These are phyloP conservation scores for Phrynosoma blainvillii DNA, from an alignment of 2,113 vertebrate genomes.

Conservation along the genomic window DNA sequence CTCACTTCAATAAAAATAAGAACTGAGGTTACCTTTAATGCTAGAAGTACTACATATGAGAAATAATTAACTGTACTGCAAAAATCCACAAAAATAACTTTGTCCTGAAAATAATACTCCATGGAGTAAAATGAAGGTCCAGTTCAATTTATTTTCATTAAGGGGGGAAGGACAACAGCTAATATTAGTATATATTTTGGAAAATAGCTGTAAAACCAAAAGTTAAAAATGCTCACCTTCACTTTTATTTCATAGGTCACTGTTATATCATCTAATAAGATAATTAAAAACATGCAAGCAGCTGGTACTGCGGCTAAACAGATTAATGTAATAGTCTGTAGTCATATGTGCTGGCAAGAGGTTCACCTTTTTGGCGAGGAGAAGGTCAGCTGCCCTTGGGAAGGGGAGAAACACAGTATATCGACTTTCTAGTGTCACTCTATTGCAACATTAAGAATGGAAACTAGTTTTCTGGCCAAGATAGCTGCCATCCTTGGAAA, in stretches of 20 bases:
- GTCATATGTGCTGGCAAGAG: constrained; percentile 85
- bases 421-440: constrained; percentile 50
- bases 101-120: constrained; percentile 63
- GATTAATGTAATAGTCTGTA: constrained; percentile 86
- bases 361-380: constrained; percentile 80
- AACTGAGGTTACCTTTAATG: neutral
- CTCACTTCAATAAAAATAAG: neutral
- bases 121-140: constrained; percentile 65
- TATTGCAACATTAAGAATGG: constrained; percentile 51
- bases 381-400: constrained; percentile 85
- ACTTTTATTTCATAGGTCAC: constrained; percentile 86
- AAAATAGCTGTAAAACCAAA: constrained; percentile 76
- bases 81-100: constrained; percentile 47
- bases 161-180: constrained; percentile 73
- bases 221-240: constrained; percentile 84
- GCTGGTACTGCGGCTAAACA: constrained; percentile 85
- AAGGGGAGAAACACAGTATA: constrained; percentile 69
- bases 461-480: constrained; percentile 41
- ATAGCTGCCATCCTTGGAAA: constrained; percentile 33
- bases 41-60: constrained; percentile 39
- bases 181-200: constrained; percentile 77
- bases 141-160: constrained; percentile 68
- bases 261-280: constrained; percentile 84
- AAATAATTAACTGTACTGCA: constrained; percentile 62
- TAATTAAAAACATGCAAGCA: constrained; percentile 88